These are phyloP conservation scores for Stichodactyla mertensii DNA, from an alignment of 64 coral and sea anemone genomes.

Conservation along the genomic window DNA sequence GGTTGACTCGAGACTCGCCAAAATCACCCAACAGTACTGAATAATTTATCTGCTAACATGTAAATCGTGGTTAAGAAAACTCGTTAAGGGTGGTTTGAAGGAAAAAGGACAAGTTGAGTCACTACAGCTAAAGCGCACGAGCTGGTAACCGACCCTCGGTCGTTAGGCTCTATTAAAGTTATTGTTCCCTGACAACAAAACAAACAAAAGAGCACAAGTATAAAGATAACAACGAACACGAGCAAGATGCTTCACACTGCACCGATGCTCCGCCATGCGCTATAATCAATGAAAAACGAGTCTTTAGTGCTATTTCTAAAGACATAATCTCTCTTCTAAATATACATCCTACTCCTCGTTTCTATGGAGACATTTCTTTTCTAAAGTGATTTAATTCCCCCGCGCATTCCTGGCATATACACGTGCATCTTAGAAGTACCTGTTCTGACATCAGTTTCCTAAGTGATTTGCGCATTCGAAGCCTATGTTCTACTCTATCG, in stretches of 20 bases:
- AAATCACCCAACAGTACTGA: neutral
- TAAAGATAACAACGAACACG: neutral
- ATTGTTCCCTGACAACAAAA: neutral
- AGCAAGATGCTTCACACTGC: neutral
- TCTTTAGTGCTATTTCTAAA: neutral
- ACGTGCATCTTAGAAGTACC: neutral
- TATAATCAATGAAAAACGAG: neutral
- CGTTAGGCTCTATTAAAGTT: neutral
- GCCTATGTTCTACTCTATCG: too few relatives aligned
- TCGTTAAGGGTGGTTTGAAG: neutral
- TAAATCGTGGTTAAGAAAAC: neutral
- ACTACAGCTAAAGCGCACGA: neutral
- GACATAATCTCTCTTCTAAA: neutral
- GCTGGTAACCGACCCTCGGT: neutral
- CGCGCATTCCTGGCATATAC: neutral
- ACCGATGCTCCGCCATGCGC: neutral
- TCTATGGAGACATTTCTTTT: neutral
- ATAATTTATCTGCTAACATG: constrained; percentile 7
- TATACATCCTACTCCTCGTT: neutral
- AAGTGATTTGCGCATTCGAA: neutral
- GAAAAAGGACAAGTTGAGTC: neutral
- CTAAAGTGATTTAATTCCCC: constrained; percentile 19
- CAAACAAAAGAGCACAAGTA: neutral
- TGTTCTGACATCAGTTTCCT: neutral
- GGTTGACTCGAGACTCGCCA: neutral